phyloP scores from a whole-genome alignment of 2,797 vertebrate species.

The Neosilurus hyrtlii region DNA sequence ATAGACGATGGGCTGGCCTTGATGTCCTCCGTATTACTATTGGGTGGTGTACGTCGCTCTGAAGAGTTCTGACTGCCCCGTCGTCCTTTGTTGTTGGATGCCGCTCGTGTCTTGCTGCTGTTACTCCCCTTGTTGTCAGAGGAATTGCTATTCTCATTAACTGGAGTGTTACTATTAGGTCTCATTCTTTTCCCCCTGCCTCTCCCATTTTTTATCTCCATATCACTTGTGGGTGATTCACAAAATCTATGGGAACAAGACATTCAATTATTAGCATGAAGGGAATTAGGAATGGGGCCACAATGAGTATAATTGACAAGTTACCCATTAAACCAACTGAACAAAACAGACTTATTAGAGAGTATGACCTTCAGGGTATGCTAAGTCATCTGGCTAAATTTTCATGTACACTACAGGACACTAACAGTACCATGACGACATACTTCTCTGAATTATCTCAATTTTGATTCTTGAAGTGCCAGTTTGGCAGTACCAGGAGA shows the following conservation, averaged over 20 bases:
- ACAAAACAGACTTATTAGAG: conserved; percentile 1
- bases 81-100: conserved; percentile 92
- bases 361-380: conserved; percentile 2
- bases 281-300: conserved; percentile 1
- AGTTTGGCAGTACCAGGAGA: conserved; percentile 45
- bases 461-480: conserved; percentile 45
- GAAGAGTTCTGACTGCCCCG: conserved; percentile 96
- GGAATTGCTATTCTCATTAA: conserved; percentile 84
- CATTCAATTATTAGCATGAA: conserved; percentile 3
- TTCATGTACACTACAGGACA: conserved; percentile 34
- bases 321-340: background rate
- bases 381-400: conserved; percentile 12
- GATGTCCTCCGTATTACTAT: conserved; percentile 84
- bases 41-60: conserved; percentile 88
- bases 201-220: conserved; percentile 98
- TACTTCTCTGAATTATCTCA: conserved; percentile 43
- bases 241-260: conserved; percentile 81
- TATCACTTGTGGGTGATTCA: conserved; percentile 96
- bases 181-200: conserved; percentile 95
- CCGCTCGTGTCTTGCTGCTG: conserved; percentile 93
- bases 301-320: background rate
- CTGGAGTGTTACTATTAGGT: conserved; percentile 91
- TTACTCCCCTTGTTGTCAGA: conserved; percentile 86
- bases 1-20: conserved; percentile 93
- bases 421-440: conserved; percentile 37